Evolutionary conservation across 2,797 vertebrate genomes (phyloP).

Genomic region (Melanotaenia trifasciata): DNA sequence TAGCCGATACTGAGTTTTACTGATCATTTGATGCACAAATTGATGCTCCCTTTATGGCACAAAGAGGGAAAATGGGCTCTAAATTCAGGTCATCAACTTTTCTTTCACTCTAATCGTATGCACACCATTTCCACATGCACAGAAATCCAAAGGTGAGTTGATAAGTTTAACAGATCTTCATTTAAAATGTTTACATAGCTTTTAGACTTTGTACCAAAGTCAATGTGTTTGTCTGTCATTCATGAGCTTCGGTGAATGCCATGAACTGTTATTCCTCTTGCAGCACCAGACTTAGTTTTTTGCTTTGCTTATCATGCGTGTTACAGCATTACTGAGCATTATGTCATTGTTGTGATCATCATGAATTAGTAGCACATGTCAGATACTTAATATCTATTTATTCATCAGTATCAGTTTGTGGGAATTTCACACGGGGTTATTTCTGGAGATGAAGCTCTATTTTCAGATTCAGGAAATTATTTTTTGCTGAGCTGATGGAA

Average conservation of each 20-base stretch:
- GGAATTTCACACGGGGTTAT: slow-evolving; percentile 69
- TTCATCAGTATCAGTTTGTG: slow-evolving; percentile 7
- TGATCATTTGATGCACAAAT: neutral
- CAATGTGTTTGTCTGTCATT: neutral
- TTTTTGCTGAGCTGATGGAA: slow-evolving; percentile 49
- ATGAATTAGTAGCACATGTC: neutral
- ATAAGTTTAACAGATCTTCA: neutral
- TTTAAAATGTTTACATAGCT: neutral
- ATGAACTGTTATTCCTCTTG: neutral
- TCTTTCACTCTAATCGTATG: no score
- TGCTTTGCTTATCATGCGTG: neutral
- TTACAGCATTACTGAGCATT: neutral
- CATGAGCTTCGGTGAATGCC: slow-evolving; percentile 34
- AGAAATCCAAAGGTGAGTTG: neutral
- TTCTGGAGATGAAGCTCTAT: slow-evolving; percentile 43
- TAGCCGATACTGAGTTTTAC: fast-evolving
- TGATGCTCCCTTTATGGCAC: no score
- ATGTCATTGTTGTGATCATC: slow-evolving; percentile 8
- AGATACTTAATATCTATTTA: slow-evolving; percentile 12
- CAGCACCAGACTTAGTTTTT: neutral
- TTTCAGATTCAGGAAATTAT: slow-evolving; percentile 44
- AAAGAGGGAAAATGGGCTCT: no score
- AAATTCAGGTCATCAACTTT: no score
- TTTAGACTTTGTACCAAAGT: neutral
- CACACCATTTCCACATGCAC: neutral